phyloP scores from a whole-genome alignment of 2,888 invertebrate species.

The Dorcus hopei region DNA sequence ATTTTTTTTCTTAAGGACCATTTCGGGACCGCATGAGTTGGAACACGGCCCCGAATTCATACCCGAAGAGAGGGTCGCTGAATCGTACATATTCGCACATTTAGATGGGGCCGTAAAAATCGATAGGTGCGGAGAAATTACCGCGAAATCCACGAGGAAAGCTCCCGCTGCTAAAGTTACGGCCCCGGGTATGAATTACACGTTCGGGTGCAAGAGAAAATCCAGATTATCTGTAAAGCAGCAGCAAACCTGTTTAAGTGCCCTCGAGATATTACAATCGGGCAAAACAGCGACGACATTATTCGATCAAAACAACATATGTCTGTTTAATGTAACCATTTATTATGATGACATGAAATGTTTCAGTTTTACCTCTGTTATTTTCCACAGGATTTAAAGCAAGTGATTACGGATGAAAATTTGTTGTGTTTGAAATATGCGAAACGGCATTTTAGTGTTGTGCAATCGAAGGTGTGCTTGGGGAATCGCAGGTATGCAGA shows the following conservation, averaged over 20 bases:
- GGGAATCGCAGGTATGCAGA: not conserved
- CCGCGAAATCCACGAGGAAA: not conserved
- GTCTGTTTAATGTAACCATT: constrained; percentile 13
- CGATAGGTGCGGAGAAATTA: not conserved
- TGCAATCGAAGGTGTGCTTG: not conserved
- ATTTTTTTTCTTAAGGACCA: constrained; percentile 8
- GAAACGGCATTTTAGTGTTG: constrained; percentile 5
- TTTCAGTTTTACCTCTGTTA: not conserved
- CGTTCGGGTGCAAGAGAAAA: constrained; percentile 1
- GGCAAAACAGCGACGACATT: constrained; percentile 4
- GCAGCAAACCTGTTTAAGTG: constrained; percentile 15
- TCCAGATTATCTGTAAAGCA: constrained; percentile 7
- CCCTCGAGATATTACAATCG: constrained; percentile 11
- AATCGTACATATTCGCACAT: constrained; percentile 8
- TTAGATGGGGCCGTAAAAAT: not conserved
- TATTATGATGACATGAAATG: not conserved
- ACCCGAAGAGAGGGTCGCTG: constrained; percentile 12
- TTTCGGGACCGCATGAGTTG: constrained; percentile 11
- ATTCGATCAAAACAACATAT: constrained; percentile 9
- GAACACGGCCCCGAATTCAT: constrained; percentile 9
- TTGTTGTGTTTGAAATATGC: constrained; percentile 15
- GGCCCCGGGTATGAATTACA: constrained; percentile 5
- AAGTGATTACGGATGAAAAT: constrained; percentile 14
- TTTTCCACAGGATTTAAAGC: too few species aligned
- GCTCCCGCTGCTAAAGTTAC: not conserved